Evolutionary conservation across 2,797 vertebrate species (phyloP), one percentile per base, ranked within the genome.

Genomic region (Otolemur crassicaudatus): DNA sequence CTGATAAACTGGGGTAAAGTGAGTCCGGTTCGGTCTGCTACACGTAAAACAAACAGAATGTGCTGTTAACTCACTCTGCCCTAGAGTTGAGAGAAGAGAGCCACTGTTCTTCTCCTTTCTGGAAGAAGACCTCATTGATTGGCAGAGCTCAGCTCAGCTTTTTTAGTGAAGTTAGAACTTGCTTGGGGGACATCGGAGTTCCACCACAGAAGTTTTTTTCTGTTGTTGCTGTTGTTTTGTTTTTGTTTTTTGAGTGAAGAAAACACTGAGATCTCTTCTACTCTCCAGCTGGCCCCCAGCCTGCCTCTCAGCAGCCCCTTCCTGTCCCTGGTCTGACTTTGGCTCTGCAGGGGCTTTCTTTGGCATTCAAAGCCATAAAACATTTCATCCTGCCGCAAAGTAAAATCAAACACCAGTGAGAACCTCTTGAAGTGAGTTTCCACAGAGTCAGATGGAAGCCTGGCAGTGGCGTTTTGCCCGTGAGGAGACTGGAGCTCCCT

Each of bases 151-250:
- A 92, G 85, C 40, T 91, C 83, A 49, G 88, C 69, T 75, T 61
- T 87, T 86, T 96, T 14, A 87, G 77, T 69, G 73, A 95, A 69
- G 80, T 75, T 76, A 75, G 91, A 89, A 82, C 77, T 92, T 80
- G n/a, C 67, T 63, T 49, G 37, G 67, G 65, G 65, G 60, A 90
- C 58, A 23, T 25, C 14, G 77, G 70, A 96, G 90, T 96, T 96
- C 82, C 82, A 93, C 91, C 34, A 88, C 65, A 76, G 87, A 83
- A 76, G 58, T 53, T 53, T 53, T 53, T 53, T 53, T 53, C 14
- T 53, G 49, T 49, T 49, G 49, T 53, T 53, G 49, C 13, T 53
- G 49, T 16, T 53, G 49, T 53, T 53, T 53, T 53, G 22, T 5
- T 34, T 82, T 92, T 63, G 31, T 85, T 73, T 49, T 53, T 60